Base-by-base conservation (phyloP, 1,140 invertebrate species). In the Melanaphis sacchari region DNA sequence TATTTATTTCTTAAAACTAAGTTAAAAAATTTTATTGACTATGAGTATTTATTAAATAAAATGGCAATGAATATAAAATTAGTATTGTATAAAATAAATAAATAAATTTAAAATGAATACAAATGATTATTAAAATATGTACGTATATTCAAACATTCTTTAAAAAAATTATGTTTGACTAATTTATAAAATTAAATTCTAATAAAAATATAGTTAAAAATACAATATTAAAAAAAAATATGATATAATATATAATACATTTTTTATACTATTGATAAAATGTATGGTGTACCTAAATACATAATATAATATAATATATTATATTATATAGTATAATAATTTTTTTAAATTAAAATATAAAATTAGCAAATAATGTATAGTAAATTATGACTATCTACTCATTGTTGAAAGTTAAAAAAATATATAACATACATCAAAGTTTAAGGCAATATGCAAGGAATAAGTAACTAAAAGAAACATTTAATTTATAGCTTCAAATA, bases 401-500 rank as follows among this genome's bases (percentile, higher is more conserved):
- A 66, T 66, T 66, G 11, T n/a, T 66, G 18, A 4, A n/a, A 66
- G 31, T n/a, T 15, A 38, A 38, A 82, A 40, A 84, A 41, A 84
- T 40, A 41, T 9, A 41, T 11, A 84, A 3, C 3, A 38, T 24
- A 40, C 24, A 41, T 40, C 7, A 84, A 84, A 84, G 81, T 84
- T 84, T 24, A 26, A 41, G 24, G 81, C 41, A 40, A 49, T 49
- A 49, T 84, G 26, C 81, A 66, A 15, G 26, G 22, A 24, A 40
- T 21, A 52, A 46, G 87, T 36, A 88, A 36, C 43, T n/a, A 7
- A 46, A 87, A 87, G 31, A 22, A 36, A 49, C 43, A 24, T 21
- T 40, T 89, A 89, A 89, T 89, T 89, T 89, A 89, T 54, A 89
- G 49, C 87, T 89, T 54, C n/a, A 38, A 26, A 54, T 89, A 89